Evolutionary conservation across 2,888 invertebrate species (phyloP).

Genomic region (Congeria kusceri): DNA sequence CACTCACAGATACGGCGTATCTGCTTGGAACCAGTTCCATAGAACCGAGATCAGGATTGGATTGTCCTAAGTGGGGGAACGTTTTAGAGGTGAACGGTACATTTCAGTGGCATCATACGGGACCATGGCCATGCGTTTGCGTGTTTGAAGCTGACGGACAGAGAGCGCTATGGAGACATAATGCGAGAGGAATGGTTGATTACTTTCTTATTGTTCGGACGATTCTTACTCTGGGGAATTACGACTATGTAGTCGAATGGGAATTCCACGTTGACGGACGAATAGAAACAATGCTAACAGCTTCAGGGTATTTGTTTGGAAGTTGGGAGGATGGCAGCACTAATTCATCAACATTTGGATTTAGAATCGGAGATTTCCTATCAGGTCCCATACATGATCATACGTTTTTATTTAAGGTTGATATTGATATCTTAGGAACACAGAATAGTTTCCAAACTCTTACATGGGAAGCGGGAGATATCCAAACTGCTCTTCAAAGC

Average conservation of each 20-base stretch:
- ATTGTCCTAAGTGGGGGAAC: constrained; percentile 67
- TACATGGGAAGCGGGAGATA: constrained; percentile 58
- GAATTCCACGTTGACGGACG: constrained; percentile 61
- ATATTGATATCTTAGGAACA: constrained; percentile 59
- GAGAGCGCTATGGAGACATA: constrained; percentile 63
- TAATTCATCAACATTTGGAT: constrained; percentile 57
- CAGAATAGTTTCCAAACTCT: constrained; percentile 57
- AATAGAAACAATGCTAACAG: constrained; percentile 43
- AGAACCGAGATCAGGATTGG: constrained; percentile 52
- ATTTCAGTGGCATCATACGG: constrained; percentile 15
- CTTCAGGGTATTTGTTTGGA: constrained; percentile 55
- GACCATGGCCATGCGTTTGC: constrained; percentile 49
- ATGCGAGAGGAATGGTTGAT: constrained; percentile 51
- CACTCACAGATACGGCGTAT: constrained; percentile 56
- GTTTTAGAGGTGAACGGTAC: constrained; percentile 48
- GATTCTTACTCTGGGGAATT: constrained; percentile 63
- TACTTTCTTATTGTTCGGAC: constrained; percentile 55
- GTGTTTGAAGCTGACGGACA: constrained; percentile 69
- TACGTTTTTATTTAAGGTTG: constrained; percentile 62
- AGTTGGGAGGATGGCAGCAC: constrained; percentile 49
- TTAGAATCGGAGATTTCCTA: constrained; percentile 49
- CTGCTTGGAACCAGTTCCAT: constrained; percentile 40
- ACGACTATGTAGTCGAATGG: constrained; percentile 68
- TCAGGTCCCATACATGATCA: constrained; percentile 66
- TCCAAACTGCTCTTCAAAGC: constrained; percentile 36